Evolutionary conservation across 2,113 vertebrate species (phyloP), one percentile per base, ranked within the genome.

Genomic region (Mellivora capensis): DNA sequence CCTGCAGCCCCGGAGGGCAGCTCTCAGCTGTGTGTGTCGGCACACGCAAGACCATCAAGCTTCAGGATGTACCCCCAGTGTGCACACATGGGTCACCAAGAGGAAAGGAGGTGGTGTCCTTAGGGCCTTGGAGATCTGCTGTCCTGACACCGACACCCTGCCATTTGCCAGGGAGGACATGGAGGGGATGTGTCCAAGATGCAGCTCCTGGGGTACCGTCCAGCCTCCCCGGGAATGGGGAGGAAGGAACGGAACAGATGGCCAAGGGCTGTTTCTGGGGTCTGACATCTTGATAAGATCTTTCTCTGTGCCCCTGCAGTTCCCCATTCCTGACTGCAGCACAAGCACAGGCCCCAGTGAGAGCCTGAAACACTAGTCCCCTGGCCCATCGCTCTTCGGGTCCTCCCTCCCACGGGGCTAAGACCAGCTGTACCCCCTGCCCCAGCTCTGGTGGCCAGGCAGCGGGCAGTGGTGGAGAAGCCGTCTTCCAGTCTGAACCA

Each of bases 21-120:
- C 62, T 20, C 21, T 21, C 14, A 2, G 83, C 39, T 2, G 0
- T 31, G 47, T 2, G 37, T 27, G n/a, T 15, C 6, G 3, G 54
- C 62, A 5, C 80, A 3, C 1, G 1, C 4, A 10, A 44, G 34
- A 47, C 71, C 59, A 5, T 61, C 44, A 9, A 62, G 49, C 44
- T 31, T 10, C 42, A 17, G 29, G 14, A 14, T 3, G 49, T 31
- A 4, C 12, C 27, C 27, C 0, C 3, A 29, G 29, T 21, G 12
- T 0, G 1, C 76, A 57, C 69, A 49, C 49, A 2, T 3, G n/a
- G 47, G 90, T 67, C 67, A 77, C 88, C n/a, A 6, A 27, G 61
- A 39, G 80, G 54, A 69, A 80, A 34, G 1, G 20, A 85, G 49
- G 72, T 27, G 11, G 42, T 57, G 62, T 44, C 69, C 13, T 2